phyloP scores from a whole-genome alignment of 53 echinoderm and acorn worm genomes.

The Pentamera pediparva region DNA sequence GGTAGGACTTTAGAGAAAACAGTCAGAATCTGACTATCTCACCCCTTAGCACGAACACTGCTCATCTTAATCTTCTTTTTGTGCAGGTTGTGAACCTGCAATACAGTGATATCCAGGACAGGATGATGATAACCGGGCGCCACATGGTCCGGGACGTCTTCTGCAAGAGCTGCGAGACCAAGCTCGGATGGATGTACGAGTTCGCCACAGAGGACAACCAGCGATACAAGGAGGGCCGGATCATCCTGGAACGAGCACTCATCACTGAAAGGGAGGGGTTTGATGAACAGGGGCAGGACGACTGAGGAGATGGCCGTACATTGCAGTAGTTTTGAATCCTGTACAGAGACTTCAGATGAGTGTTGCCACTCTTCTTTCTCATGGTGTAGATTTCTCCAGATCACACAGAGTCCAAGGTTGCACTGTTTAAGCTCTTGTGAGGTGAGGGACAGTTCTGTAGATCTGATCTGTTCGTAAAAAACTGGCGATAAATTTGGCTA shows the following conservation, averaged over 20 bases:
- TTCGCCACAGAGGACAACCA: constrained; percentile 98
- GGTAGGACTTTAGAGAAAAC: no score
- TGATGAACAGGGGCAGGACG: constrained; percentile 53
- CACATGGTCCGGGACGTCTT: constrained; percentile 97
- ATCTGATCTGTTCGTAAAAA: no score
- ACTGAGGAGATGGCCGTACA: not conserved
- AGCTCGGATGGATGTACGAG: constrained; percentile 98
- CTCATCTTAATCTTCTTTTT: not conserved
- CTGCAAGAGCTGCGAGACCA: constrained; percentile 95
- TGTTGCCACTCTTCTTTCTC: no score
- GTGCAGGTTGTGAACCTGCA: constrained; percentile 73
- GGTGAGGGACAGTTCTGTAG: no score
- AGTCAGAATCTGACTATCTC: no score
- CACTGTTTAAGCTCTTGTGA: no score
- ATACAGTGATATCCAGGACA: constrained; percentile 93
- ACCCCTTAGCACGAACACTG: no score
- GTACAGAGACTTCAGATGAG: no score
- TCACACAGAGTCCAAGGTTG: no score
- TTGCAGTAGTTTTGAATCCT: no score
- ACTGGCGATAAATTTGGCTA: no score
- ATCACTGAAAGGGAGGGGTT: constrained; percentile 93
- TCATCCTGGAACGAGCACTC: constrained; percentile 89
- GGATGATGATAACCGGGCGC: constrained; percentile 93
- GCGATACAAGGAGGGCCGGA: constrained; percentile 87
- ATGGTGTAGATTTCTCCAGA: no score